Evolutionary conservation across 2,888 invertebrate genomes (phyloP), one percentile per base, ranked within the genome.

Genomic region (Sycophila texana): DNA sequence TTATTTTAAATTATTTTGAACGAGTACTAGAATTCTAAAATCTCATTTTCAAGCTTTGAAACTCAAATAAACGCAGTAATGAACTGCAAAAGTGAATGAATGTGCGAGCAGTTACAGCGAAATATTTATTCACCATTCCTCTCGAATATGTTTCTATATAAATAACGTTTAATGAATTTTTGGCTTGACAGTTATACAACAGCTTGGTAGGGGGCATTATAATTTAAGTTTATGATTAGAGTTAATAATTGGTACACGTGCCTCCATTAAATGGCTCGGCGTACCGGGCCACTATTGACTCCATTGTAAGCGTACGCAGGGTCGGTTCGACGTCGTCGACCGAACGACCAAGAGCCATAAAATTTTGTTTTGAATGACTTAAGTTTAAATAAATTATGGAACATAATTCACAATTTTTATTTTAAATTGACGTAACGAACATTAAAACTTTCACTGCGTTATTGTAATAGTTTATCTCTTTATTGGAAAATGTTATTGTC

Each of bases 211-310:
- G 84, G 85, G 86, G 85, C 82, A 86, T 87, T 86, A 86, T 87
- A 88, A 88, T 88, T 86, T 87, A 87, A 86, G 85, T 88, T 88
- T 87, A 88, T 85, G 87, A 88, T 88, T 88, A 87, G 86, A 87
- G 88, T 88, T 87, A 88, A 88, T 89, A 89, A 88, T 89, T 88
- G 86, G 86, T 86, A 86, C 86, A 86, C 86, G 87, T 87, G 86
- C 86, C 85, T 81, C 82, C 80, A 83, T 84, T 85, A 84, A 85
- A 84, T 71, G 82, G 77, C 79, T 1, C 3, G 22, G 39, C 26
- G 39, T 60, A 55, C 68, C 55, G 26, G 13, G 57, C 22, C 53
- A 47, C 77, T 61, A 72, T 57, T 57, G 74, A 66, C 26, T 67
- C 18, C 12, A n/a, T 18, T 20, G 22, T 22, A 60, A 12, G 47